Base-by-base conservation (phyloP, 2,113 vertebrate species). In the Pelecanoides urinatrix region DNA sequence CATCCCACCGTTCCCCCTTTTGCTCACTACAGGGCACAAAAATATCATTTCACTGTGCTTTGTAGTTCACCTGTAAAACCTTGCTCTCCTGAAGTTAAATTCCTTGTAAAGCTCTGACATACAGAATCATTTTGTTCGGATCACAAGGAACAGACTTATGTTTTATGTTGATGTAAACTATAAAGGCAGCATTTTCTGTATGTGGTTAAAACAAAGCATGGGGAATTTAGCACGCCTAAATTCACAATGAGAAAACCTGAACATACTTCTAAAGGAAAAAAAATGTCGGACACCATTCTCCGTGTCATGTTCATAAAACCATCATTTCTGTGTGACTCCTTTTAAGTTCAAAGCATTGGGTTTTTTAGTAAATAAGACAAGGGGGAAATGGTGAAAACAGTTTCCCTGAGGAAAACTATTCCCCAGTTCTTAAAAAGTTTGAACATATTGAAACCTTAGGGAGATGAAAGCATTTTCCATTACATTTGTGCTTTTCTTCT, bases 321-420 rank as follows among this genome's bases (percentile, higher is more conserved):
- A 23, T 73, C 44, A 18, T 79, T 96, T 94, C 86, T 86, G 7
- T 50, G 62, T 73, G 73, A 83, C 81, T 58, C 53, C 44, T 92
- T 94, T 91, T 79, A 94, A 94, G 91, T 95, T 92, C 86, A 92
- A 95, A 97, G 91, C 66, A 62, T n/a, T 34, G 55, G 8, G 2
- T 0, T 70, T 95, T 96, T 95, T 73, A 91, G 53, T 70, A 95
- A 94, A 96, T 90, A 77, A 95, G 70, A 91, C 65, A 92, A 92
- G 66, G 36, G 53, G 38, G 10, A 87, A 95, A 95, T 62, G 40
- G 70, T 68, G 62, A 94, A 96, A 94, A 86, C 65, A 72, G 36
- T 78, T 91, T 95, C 91, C 86, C 91, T 56, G 32, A 84, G 73
- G 94, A 95, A 95, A 92, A 66, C 50, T 86, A 79, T 90, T 97